Evolutionary conservation across 2,888 invertebrate genomes (phyloP).

Genomic region (Philereme transversata): DNA sequence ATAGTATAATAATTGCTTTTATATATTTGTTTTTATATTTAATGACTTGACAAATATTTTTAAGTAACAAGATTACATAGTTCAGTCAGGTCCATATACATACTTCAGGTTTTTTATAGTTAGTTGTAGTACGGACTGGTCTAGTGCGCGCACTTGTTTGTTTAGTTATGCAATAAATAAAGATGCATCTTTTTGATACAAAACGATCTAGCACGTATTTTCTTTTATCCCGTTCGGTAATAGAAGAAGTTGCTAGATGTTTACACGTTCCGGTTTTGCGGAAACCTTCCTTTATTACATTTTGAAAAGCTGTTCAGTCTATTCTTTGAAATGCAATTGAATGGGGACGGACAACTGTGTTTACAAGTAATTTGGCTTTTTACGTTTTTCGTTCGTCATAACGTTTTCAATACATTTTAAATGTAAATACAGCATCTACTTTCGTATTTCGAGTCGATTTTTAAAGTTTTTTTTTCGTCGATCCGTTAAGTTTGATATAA

Average conservation of each 20-base stretch:
- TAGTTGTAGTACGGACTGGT: background rate
- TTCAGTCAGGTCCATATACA: too few species aligned
- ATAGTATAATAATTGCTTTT: too few species aligned
- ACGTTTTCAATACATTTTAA: conserved; percentile 31
- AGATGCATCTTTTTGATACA: too few species aligned
- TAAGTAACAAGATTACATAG: too few species aligned
- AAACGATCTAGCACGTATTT: background rate
- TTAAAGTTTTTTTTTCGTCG: conserved; percentile 8
- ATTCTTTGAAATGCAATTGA: conserved; percentile 56
- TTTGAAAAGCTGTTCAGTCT: conserved; percentile 45
- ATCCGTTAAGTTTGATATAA: conserved; percentile 6
- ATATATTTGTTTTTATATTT: too few species aligned
- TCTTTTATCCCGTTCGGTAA: conserved; percentile 11
- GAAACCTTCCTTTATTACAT: background rate
- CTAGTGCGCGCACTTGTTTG: conserved; percentile 1
- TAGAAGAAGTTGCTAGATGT: background rate
- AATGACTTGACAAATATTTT: too few species aligned
- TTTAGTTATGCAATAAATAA: conserved; percentile 7
- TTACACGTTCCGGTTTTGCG: background rate
- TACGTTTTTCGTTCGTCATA: conserved; percentile 27
- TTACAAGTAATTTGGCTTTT: conserved; percentile 21
- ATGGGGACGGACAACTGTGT: conserved; percentile 62
- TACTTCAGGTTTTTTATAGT: too few species aligned
- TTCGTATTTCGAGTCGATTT: conserved; percentile 12
- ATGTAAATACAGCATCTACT: conserved; percentile 11